phyloP scores from a whole-genome alignment of 2,888 invertebrate species.

The Pyrgus malvae region DNA sequence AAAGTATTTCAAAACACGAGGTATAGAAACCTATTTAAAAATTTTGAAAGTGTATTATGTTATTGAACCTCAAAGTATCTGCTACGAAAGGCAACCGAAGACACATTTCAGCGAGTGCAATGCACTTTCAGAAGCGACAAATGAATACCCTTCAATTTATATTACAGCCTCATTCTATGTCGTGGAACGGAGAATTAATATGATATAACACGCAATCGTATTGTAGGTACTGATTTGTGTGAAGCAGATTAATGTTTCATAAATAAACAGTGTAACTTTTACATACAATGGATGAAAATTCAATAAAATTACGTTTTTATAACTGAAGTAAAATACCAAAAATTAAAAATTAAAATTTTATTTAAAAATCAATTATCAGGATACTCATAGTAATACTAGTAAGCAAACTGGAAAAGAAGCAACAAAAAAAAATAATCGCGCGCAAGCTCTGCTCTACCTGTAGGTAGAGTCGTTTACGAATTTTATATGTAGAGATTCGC shows the following conservation, averaged over 20 bases:
- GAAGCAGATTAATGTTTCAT: too few relatives aligned
- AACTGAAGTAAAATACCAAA: not conserved
- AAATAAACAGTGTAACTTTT: too few relatives aligned
- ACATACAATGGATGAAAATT: too few relatives aligned
- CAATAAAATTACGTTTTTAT: not conserved
- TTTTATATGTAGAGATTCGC: conserved; percentile 9
- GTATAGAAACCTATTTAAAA: too few relatives aligned
- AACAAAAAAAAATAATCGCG: conserved; percentile 16
- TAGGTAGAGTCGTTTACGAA: conserved; percentile 18
- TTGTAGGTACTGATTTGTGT: too few relatives aligned
- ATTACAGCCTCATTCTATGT: conserved; percentile 9
- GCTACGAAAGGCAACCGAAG: conserved; percentile 34
- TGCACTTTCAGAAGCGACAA: conserved; percentile 25
- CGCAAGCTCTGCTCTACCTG: conserved; percentile 15
- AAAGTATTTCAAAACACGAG: too few relatives aligned
- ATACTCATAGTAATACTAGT: conserved; percentile 2
- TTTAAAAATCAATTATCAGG: conserved; percentile 5
- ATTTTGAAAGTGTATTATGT: too few relatives aligned
- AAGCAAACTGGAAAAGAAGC: conserved; percentile 16
- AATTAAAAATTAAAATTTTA: not conserved
- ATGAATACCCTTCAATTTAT: conserved; percentile 14
- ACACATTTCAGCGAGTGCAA: conserved; percentile 31
- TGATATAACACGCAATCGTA: too few relatives aligned
- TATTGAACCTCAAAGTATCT: too few relatives aligned
- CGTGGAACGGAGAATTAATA: too few relatives aligned